Evolutionary conservation across 2,113 vertebrate species (phyloP).

Genomic region (Sinocyclocheilus anophthalmus): DNA sequence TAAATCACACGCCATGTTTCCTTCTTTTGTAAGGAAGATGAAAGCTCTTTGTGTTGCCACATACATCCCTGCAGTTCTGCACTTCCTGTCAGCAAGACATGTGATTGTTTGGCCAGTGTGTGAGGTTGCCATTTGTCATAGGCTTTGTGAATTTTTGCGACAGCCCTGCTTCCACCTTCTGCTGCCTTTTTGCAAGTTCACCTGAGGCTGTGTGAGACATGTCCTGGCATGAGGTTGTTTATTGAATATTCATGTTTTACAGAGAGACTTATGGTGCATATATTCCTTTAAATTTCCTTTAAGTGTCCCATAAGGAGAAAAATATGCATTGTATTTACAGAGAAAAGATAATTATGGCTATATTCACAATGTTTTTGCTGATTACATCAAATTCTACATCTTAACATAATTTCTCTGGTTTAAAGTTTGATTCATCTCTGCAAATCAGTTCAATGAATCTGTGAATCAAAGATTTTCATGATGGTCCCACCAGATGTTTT

Average conservation of each 20-base stretch:
- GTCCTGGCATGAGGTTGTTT: neutral
- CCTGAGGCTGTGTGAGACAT: neutral
- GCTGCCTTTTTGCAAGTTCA: slow-evolving; percentile 10
- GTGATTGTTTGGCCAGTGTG: slow-evolving; percentile 21
- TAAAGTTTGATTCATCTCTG: neutral
- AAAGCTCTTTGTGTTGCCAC: slow-evolving; percentile 38
- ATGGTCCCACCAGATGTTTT: too few relatives aligned
- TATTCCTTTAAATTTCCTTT: too few relatives aligned
- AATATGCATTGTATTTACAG: neutral
- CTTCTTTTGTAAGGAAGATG: slow-evolving; percentile 26
- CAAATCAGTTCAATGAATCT: neutral
- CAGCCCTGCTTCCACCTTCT: neutral
- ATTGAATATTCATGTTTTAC: neutral
- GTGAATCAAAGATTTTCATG: neutral
- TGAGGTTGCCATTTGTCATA: slow-evolving; percentile 17
- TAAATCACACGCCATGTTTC: slow-evolving; percentile 22
- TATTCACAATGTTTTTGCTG: neutral
- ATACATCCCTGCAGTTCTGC: slow-evolving; percentile 18
- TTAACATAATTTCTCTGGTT: neutral
- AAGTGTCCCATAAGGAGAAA: neutral
- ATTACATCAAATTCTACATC: neutral
- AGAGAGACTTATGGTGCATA: neutral
- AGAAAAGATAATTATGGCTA: neutral
- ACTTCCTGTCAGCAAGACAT: slow-evolving; percentile 43
- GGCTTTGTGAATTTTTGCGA: neutral